Evolutionary conservation across 2,888 invertebrate species (phyloP), one percentile per base, ranked within the genome.

Genomic region (Drosophila buzzatii): DNA sequence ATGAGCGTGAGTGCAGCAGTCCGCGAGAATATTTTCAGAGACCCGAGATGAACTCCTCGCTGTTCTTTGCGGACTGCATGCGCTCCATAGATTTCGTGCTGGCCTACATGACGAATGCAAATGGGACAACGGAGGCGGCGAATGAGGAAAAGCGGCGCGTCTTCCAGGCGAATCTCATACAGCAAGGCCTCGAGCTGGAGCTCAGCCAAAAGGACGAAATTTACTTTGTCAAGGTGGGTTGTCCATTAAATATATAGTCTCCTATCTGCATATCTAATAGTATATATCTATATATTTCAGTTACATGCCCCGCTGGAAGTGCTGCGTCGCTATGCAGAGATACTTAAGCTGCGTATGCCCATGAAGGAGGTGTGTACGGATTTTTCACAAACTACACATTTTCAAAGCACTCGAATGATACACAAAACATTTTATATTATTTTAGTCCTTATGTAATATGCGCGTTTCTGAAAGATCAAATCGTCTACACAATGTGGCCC

Each of bases 321-420:
- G 8, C 93, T 98, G 58, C 95, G 96, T 80, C 95, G 97, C 84
- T 98, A 98, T 93, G 96, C 97, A 71, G 99, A 99, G 93, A 97
- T 98, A 87, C 94, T 98, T 83, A 98, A 98, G 92, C 94, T 98
- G 31, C 95, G 98, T 91, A 96, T 98, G 96, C 98, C 98, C 4
- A 98, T 99, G 97, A 97, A 96, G 94, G 96, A 96, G 94, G 95
- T 97, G 91, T 90, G 92, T 92, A 41, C 7, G 3, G 10, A 27
- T 39, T 27, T 18, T 9, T 10, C 37, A 2, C 20, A 4, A 4
- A 39, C 0, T 0, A 10, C 5, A 18, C 3, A n/a, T 51, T 12
- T 20, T 33, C 18, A 35, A 31, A 33, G 45, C 35, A 62, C 16
- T 16, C 41, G 31, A 45, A 39, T 53, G 56, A 47, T 57, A 23